Percentiles rank a stretch among this genome's conserved stretches.
Conservation (phyloP, 2,888 invertebrate species). For the Andrena trimmerana region DNA sequence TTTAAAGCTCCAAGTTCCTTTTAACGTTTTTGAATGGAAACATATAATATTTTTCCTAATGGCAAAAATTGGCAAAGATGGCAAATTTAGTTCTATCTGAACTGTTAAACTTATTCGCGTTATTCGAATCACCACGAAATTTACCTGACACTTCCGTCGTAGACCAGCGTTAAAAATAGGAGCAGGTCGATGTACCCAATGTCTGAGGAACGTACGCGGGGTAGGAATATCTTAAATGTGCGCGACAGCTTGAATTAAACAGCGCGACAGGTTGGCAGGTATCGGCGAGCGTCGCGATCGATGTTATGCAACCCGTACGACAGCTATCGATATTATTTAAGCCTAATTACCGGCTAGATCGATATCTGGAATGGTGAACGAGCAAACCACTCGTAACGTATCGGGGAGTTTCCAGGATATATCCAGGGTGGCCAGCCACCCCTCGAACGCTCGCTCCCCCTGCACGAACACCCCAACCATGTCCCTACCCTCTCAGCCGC, state of each 20-base stretch:
- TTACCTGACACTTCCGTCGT: constrained; percentile 20
- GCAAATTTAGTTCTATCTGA: too few species aligned
- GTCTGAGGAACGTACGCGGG: constrained; percentile 30
- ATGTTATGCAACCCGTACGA: constrained; percentile 14
- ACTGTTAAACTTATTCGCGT: too few species aligned
- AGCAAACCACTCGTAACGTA: constrained; percentile 48
- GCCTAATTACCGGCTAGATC: constrained; percentile 53
- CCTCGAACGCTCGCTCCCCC: constrained; percentile 72
- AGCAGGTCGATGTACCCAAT: constrained; percentile 50
- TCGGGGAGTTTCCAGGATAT: constrained; percentile 62
- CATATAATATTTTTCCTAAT: too few species aligned
- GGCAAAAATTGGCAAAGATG: too few species aligned
- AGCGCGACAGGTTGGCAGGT: constrained; percentile 30
- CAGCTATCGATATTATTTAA: constrained; percentile 45
- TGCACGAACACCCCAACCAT: constrained; percentile 65
- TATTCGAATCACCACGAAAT: constrained; percentile 3
- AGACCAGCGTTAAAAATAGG: constrained; percentile 45
- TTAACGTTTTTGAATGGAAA: too few species aligned
- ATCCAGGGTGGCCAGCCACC: constrained; percentile 47
- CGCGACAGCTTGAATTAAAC: constrained; percentile 35
- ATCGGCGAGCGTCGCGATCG: constrained; percentile 27
- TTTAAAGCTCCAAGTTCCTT: too few species aligned
- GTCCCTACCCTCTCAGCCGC: constrained; percentile 79
- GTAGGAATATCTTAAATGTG: constrained; percentile 50
- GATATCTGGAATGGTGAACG: constrained; percentile 56